These are phyloP conservation scores for Clarias batrachus DNA, from an alignment of 2,113 vertebrate species.

Conservation along the genomic window DNA sequence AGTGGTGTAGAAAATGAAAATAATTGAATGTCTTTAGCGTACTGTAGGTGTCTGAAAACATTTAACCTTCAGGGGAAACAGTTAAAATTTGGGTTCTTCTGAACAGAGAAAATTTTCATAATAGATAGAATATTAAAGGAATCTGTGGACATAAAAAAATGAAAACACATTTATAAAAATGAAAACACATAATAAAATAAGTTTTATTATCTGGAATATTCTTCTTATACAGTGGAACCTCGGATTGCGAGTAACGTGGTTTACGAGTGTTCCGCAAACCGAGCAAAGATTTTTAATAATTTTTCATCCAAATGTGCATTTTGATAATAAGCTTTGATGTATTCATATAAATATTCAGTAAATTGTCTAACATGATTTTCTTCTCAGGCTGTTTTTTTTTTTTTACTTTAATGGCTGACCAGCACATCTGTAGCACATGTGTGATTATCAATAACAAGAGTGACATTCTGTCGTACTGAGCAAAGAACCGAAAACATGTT, in stretches of 20 bases:
- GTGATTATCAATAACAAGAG: background rate
- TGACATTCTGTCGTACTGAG: background rate
- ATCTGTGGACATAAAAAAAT: background rate
- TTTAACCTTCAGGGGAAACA: background rate
- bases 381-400: background rate
- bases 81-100: no score
- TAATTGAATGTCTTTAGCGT: background rate
- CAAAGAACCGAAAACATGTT: background rate
- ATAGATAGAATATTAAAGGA: background rate
- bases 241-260: no score
- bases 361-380: background rate
- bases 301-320: no score
- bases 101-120: no score
- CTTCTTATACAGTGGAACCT: no score
- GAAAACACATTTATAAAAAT: no score
- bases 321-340: background rate
- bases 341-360: background rate
- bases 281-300: no score
- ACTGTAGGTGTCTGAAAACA: background rate
- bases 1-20: background rate
- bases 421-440: background rate
- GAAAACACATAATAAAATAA: no score
- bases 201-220: background rate
- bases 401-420: background rate
- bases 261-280: no score